Base-by-base conservation (phyloP, 2,797 vertebrate genomes). In the Anas georgica region DNA sequence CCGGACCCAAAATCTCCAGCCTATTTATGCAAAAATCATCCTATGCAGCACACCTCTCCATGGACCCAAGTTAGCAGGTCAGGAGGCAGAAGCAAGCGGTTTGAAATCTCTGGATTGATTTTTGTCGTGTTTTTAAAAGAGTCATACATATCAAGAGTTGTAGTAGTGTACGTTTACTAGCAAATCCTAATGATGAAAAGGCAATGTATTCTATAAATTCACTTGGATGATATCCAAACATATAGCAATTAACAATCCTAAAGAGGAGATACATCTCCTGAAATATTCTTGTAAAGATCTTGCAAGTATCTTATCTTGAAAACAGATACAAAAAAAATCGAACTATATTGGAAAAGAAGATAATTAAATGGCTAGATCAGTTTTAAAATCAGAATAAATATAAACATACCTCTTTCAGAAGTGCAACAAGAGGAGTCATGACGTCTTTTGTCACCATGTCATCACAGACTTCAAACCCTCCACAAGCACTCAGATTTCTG, bases 391-490 rank as follows among this genome's bases (percentile, higher is more conserved):
- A 46, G 62, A 52, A 67, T 17, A 31, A 75, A 67, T 73, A 31
- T 5, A 41, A 22, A 52, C 97, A 95, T 97, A 99, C 99, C 99
- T 99, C 99, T 97, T 97, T 98, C 56, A 99, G 98, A 86, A 99
- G 97, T 1, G 98, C 98, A 3, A 98, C 98, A 94, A 99, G 98
- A 7, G 99, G 99, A 16, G 99, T 99, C 98, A 99, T 98, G 89
- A 99, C 93, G 54, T 99, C 99, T n/a, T 98, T 98, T 60, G 98
- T 98, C 96, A 99, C 99, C 99, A 99, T 99, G 97, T 99, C 98
- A 91, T 99, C 99, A 86, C 99, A 99, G n/a, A 99, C 98, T 93
- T 99, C 99, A 94, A 99, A 98, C 73, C 99, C 99, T 54, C 99
- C 99, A 73, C 99, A 99, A 59, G 98, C 99, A 95, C 99, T 99